Base-by-base conservation (phyloP, 1,140 invertebrate species). In the Halyomorpha halys region DNA sequence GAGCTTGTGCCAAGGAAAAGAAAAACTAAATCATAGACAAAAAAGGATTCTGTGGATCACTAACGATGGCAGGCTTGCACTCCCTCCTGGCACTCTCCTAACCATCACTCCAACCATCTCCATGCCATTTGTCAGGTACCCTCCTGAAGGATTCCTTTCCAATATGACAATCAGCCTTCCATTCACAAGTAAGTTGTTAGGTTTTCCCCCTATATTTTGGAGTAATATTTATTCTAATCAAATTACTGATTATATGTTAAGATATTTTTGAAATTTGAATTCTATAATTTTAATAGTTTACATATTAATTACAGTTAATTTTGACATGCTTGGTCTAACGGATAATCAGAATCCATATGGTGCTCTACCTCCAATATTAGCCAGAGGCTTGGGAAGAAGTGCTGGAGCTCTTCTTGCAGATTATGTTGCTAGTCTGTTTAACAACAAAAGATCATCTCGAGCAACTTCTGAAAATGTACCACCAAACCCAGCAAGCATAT, bases 291-390 rank as follows among this genome's bases (percentile, higher is more conserved):
- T n/a, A 4, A 30, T 30, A 30, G 8, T 30, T 44, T 44, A 70
- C 65, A 65, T 64, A 39, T 39, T 39, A 1, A 66, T 74, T 75
- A 34, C 74, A 91, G 89, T 91, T 75, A 85, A 89, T 68, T 89
- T 91, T 71, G 86, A 90, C 71, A 86, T 87, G 70, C 71, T 91
- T 62, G 89, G 88, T 13, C 70, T 90, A 69, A 91, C 89, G 8
- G 88, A 90, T 68, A 90, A 90, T 69, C 85, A 89, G 70, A 91
- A 91, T 75, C 88, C 88, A 0, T 86, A 87, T 69, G 88, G 89
- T 6, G 82, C 82, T n/a, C 72, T 90, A 44, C 87, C 87, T 0
- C 82, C 86, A 2, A 54, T 78, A 18, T 81, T 90, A 61, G 85
- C 83, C 1, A 73, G 83, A 62, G 85, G 85, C 5, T 82, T 89